phyloP scores from a whole-genome alignment of 2,113 vertebrate genomes.

The Nerophis lumbriciformis region DNA sequence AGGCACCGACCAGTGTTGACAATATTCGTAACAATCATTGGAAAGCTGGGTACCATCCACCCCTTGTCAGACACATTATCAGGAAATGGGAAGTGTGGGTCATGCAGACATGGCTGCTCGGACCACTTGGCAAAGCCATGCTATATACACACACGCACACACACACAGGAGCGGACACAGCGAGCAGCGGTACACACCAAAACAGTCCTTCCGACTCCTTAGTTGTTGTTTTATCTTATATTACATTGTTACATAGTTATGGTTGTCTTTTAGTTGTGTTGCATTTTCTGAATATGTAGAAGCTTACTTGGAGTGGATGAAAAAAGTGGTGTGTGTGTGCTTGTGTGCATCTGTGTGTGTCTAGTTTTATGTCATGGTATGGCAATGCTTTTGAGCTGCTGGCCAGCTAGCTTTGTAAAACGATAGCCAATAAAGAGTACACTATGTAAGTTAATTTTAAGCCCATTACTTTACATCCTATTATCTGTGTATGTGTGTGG shows the following conservation, averaged over 20 bases:
- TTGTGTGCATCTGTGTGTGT: too few relatives aligned
- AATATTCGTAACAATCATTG: neutral
- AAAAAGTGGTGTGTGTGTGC: neutral
- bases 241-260: too few relatives aligned
- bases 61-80: conserved; percentile 24
- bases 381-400: neutral
- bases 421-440: neutral
- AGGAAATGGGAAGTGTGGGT: conserved; percentile 17
- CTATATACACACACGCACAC: conserved; percentile 5
- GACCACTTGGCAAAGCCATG: conserved; percentile 60
- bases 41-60: conserved; percentile 19
- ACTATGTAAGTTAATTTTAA: neutral
- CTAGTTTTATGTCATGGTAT: too few relatives aligned
- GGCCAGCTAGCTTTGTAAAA: conserved; percentile 1
- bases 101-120: conserved; percentile 44
- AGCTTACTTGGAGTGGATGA: neutral
- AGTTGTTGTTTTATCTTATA: neutral
- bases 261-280: neutral
- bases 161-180: conserved; percentile 45
- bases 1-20: too few relatives aligned
- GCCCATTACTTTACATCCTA: neutral
- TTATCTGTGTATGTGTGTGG: conserved; percentile 19
- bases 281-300: neutral
- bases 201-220: neutral
- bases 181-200: conserved; percentile 54